Evolutionary conservation across 2,888 invertebrate species (phyloP).

Genomic region (Drosophila limbata): DNA sequence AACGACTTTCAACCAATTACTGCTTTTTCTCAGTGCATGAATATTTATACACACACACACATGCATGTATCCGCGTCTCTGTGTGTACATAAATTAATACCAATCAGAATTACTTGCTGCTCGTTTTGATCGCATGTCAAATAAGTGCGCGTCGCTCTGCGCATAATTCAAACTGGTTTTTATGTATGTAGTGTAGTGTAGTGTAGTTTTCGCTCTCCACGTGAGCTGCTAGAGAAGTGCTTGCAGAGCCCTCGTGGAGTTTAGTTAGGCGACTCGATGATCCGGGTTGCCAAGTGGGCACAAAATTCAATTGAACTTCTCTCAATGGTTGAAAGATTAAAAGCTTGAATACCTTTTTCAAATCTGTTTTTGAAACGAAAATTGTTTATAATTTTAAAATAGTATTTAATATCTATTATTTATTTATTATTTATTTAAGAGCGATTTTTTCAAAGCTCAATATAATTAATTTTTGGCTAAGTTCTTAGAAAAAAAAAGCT

Average conservation of each 20-base stretch:
- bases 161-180: conserved; percentile 76
- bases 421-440: no score
- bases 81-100: conserved; percentile 69
- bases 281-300: conserved; percentile 23
- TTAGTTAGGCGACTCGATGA: conserved; percentile 29
- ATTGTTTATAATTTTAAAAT: no score
- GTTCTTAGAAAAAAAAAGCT: neutral
- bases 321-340: neutral
- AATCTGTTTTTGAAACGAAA: neutral
- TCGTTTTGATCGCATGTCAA: conserved; percentile 68
- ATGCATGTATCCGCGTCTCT: neutral
- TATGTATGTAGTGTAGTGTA: conserved; percentile 26
- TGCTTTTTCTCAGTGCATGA: neutral
- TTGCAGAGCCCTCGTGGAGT: conserved; percentile 2
- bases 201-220: conserved; percentile 36
- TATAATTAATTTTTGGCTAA: no score
- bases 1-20: neutral
- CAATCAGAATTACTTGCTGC: conserved; percentile 61
- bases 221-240: conserved; percentile 34
- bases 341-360: neutral
- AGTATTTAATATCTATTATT: no score
- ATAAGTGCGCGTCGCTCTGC: conserved; percentile 65
- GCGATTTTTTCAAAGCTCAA: no score
- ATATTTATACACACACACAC: conserved; percentile 2
- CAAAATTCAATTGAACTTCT: conserved; percentile 30